Conservation (phyloP, 2,888 invertebrate species). For the Andrena camellia region DNA sequence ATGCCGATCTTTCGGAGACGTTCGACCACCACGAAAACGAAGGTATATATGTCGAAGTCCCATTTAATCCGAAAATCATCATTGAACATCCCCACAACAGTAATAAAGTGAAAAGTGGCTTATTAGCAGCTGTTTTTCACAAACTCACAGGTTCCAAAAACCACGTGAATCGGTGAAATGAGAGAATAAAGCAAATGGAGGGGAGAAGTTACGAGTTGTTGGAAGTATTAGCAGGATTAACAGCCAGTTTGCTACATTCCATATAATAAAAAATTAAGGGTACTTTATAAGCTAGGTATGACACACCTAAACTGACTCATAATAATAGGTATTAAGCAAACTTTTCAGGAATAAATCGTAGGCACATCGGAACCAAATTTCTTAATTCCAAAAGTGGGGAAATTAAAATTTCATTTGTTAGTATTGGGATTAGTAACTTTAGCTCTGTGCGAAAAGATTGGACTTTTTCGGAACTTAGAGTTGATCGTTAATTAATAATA, state of each 20-base stretch:
- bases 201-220: not conserved
- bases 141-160: conserved; percentile 23
- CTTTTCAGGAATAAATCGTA: not conserved
- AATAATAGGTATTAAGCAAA: not conserved
- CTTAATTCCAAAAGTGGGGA: too few relatives aligned
- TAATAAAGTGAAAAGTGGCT: conserved; percentile 8
- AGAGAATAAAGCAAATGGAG: too few relatives aligned
- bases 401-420: too few relatives aligned
- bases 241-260: not conserved
- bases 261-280: not conserved
- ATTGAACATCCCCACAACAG: conserved; percentile 21
- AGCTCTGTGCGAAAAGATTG: too few relatives aligned
- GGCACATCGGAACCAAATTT: not conserved
- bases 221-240: not conserved
- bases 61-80: conserved; percentile 42
- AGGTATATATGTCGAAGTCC: conserved; percentile 49
- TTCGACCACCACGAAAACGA: conserved; percentile 24
- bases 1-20: conserved; percentile 12
- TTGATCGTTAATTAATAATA: too few relatives aligned
- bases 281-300: not conserved
- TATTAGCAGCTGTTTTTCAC: conserved; percentile 18
- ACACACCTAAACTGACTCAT: not conserved
- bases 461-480: too few relatives aligned
- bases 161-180: not conserved
- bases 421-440: too few relatives aligned